phyloP scores from a whole-genome alignment of 2,797 vertebrate genomes.

The Synanceia verrucosa region DNA sequence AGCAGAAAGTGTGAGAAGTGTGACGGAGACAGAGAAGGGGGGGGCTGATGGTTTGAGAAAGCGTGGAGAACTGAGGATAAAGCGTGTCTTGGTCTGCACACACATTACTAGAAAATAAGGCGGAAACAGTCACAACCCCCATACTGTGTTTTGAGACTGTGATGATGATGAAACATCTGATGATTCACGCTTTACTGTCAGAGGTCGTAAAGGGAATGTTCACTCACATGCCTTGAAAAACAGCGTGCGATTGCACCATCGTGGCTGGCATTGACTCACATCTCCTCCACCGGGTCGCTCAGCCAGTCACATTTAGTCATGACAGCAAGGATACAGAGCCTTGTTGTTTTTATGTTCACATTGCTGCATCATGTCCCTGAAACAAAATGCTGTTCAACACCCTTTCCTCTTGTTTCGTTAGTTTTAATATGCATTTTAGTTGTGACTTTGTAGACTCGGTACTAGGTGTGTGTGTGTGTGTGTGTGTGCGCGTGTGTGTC shows the following conservation, averaged over 20 bases:
- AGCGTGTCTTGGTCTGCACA: slow-evolving; percentile 26
- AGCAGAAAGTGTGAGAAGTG: slow-evolving; percentile 21
- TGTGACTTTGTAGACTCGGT: background rate
- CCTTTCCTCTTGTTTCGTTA: background rate
- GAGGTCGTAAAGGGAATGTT: slow-evolving; percentile 62
- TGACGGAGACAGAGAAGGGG: slow-evolving; percentile 7
- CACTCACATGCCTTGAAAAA: slow-evolving; percentile 56
- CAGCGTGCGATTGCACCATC: slow-evolving; percentile 28
- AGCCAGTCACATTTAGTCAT: slow-evolving; percentile 44
- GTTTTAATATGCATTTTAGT: slow-evolving; percentile 6
- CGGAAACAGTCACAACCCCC: slow-evolving; percentile 54
- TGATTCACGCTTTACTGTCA: slow-evolving; percentile 81
- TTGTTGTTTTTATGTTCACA: slow-evolving; percentile 8
- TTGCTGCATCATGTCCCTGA: background rate
- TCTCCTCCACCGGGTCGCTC: slow-evolving; percentile 18
- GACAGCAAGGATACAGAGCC: slow-evolving; percentile 1
- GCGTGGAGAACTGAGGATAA: slow-evolving; percentile 12
- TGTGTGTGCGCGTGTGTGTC: background rate
- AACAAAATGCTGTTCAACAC: background rate
- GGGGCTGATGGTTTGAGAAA: background rate
- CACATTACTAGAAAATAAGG: slow-evolving; percentile 69
- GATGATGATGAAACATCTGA: slow-evolving; percentile 69
- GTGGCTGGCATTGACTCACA: slow-evolving; percentile 54
- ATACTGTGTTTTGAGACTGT: slow-evolving; percentile 48
- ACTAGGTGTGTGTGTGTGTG: slow-evolving; percentile 6